Percentiles rank a stretch among this genome's conserved stretches.
Evolutionary conservation across 2,113 vertebrate species (phyloP).

Genomic region (Xenus cinereus): DNA sequence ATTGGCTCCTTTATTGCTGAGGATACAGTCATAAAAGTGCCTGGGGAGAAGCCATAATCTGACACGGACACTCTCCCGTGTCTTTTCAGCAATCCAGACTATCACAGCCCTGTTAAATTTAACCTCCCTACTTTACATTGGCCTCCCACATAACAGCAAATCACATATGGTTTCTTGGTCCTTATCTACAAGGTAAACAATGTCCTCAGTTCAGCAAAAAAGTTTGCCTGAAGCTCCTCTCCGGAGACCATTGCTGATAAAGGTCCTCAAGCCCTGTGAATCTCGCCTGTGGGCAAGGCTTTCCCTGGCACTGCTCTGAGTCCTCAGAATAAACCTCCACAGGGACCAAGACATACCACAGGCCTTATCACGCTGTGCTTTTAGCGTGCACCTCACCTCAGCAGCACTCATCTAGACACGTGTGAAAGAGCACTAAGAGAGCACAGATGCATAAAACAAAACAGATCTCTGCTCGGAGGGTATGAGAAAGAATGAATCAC

Average conservation of each 20-base stretch:
- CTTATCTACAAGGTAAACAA: background rate
- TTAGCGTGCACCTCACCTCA: background rate
- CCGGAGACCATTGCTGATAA: background rate
- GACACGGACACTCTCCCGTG: rapidly evolving
- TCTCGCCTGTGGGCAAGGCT: background rate
- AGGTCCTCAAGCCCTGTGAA: background rate
- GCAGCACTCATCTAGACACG: background rate
- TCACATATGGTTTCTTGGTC: background rate
- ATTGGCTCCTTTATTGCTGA: background rate
- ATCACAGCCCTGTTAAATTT: background rate
- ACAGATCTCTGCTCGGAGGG: background rate
- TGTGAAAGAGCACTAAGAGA: background rate
- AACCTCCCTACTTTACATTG: background rate
- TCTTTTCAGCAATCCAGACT: background rate
- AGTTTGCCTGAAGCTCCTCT: background rate
- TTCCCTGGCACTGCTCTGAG: background rate
- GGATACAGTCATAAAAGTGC: background rate
- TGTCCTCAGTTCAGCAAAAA: background rate
- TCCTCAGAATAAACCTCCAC: background rate
- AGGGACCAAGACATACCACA: background rate
- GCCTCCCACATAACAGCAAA: background rate
- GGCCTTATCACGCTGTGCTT: background rate
- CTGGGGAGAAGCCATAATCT: background rate
- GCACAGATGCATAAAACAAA: background rate
- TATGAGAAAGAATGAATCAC: background rate